phyloP scores from a whole-genome alignment of 2,888 invertebrate genomes.

The Yponomeuta cagnagella region DNA sequence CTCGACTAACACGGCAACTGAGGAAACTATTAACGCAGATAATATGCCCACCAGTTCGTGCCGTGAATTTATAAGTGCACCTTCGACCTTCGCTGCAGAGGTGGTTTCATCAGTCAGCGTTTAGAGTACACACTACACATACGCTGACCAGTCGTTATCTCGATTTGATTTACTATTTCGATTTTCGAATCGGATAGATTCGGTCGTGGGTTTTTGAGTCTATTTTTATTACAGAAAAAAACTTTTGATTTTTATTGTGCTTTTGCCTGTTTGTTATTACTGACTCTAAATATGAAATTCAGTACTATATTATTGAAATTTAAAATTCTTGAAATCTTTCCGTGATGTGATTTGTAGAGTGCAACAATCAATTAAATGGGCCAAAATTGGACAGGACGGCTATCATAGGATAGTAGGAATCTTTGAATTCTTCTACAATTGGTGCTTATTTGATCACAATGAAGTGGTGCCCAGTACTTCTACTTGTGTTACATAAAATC shows the following conservation, averaged over 20 bases:
- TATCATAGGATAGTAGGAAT: no score
- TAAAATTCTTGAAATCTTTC: no score
- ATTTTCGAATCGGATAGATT: neutral
- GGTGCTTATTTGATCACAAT: neutral
- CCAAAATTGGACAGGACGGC: neutral
- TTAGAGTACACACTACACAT: constrained; percentile 32
- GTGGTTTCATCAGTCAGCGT: constrained; percentile 30
- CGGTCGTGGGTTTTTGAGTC: neutral
- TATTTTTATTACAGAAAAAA: no score
- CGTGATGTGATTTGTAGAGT: no score
- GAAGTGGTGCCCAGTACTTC: constrained; percentile 10
- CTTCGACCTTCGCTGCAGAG: constrained; percentile 10
- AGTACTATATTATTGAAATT: no score
- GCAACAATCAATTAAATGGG: neutral
- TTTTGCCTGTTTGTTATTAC: no score
- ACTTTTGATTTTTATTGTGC: no score
- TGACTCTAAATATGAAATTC: no score
- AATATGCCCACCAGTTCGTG: neutral
- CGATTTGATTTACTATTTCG: neutral
- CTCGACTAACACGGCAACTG: neutral
- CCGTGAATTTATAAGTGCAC: neutral
- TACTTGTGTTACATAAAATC: constrained; percentile 24
- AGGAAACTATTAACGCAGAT: constrained; percentile 11
- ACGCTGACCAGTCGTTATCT: constrained; percentile 30
- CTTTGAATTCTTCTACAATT: no score